phyloP scores from a whole-genome alignment of 2,113 vertebrate species.

The Mobula birostris region DNA sequence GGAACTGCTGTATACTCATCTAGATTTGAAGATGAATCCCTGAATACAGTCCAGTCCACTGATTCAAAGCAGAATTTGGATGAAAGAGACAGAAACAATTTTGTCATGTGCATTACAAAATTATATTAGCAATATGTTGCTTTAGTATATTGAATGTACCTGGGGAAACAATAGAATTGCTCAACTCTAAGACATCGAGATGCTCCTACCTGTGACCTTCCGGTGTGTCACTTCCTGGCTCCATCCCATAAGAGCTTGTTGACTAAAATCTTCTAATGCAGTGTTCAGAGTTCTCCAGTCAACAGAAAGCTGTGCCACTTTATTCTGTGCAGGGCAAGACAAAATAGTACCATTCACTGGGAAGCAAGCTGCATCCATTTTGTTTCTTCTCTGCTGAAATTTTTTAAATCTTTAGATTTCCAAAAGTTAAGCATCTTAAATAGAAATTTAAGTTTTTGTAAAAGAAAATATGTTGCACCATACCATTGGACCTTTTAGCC shows the following conservation, averaged over 20 bases:
- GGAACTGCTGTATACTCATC: too few species aligned
- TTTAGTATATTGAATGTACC: not conserved
- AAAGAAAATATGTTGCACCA: not conserved
- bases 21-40: too few species aligned
- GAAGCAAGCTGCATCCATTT: not conserved
- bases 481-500: not conserved
- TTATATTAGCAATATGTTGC: not conserved
- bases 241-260: slow-evolving; percentile 49
- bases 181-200: not conserved
- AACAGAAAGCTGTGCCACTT: slow-evolving; percentile 59
- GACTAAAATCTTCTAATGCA: slow-evolving; percentile 54
- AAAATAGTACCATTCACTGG: slow-evolving; percentile 1
- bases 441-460: not conserved
- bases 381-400: not conserved
- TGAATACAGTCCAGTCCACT: too few species aligned
- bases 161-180: not conserved
- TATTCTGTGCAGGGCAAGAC: slow-evolving; percentile 44
- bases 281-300: slow-evolving; percentile 63
- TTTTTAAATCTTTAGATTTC: not conserved
- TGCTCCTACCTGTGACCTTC: slow-evolving; percentile 56
- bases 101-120: not conserved
- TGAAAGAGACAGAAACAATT: not conserved
- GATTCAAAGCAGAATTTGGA: not conserved
- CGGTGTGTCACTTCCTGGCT: slow-evolving; percentile 55
- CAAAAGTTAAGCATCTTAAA: not conserved